Percentiles rank a stretch among this genome's conserved stretches.
These are phyloP conservation scores for Procavia capensis DNA, from an alignment of 2,113 vertebrate species.

Conservation along the genomic window DNA sequence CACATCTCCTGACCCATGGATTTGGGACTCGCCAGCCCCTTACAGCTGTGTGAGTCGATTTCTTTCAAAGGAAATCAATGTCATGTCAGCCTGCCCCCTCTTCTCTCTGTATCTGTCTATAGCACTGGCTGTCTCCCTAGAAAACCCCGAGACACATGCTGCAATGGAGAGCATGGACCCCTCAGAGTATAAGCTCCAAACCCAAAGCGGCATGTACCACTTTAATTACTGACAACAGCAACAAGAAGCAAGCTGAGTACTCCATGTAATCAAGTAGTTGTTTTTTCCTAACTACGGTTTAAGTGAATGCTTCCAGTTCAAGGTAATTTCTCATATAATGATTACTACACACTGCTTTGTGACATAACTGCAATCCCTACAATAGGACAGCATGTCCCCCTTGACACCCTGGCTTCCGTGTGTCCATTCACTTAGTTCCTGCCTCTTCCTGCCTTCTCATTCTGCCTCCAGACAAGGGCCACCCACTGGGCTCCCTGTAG, in stretches of 20 bases:
- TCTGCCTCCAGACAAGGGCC: too few relatives aligned
- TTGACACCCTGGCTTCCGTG: too few relatives aligned
- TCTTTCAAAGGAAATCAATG: background rate
- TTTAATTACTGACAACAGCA: background rate
- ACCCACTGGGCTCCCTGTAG: too few relatives aligned
- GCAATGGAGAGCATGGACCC: background rate
- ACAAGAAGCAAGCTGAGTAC: background rate
- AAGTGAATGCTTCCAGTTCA: too few relatives aligned
- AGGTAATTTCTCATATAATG: too few relatives aligned
- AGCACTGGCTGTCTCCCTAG: background rate
- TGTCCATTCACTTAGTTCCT: too few relatives aligned
- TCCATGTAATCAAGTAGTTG: background rate
- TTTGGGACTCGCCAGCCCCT: background rate
- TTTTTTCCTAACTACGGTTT: background rate
- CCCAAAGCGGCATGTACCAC: background rate
- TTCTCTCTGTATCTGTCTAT: background rate
- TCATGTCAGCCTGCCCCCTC: too few relatives aligned
- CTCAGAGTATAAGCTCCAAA: background rate
- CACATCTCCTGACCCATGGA: background rate
- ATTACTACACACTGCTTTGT: too few relatives aligned
- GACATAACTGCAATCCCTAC: too few relatives aligned
- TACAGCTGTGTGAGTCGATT: background rate
- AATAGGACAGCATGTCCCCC: too few relatives aligned
- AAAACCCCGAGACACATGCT: background rate
- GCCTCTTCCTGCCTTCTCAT: too few relatives aligned